Conservation (phyloP, 2,113 vertebrate genomes). For the Misgurnus anguillicaudatus region DNA sequence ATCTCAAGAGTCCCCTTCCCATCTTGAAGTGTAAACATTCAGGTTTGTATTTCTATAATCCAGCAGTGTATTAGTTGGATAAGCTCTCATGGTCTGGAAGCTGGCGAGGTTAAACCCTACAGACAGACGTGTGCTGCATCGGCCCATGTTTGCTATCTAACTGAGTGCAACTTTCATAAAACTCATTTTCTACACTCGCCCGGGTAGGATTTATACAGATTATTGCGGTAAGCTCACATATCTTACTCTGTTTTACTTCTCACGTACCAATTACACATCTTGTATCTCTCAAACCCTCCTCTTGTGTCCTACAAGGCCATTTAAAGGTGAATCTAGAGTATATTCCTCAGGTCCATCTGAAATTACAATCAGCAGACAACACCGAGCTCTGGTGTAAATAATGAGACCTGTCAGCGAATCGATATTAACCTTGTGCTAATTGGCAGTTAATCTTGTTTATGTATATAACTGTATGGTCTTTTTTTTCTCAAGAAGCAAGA, state of each 20-base stretch:
- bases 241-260: not conserved
- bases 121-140: not conserved
- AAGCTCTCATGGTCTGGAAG: slow-evolving; percentile 3
- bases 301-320: not conserved
- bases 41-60: slow-evolving; percentile 29
- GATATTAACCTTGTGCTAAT: slow-evolving; percentile 24
- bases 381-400: slow-evolving; percentile 25
- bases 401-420: not conserved
- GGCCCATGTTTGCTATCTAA: not conserved
- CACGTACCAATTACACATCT: not conserved
- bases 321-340: not conserved
- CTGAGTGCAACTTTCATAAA: not conserved
- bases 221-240: not conserved
- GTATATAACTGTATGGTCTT: not conserved
- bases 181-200: slow-evolving; percentile 12
- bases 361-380: not conserved
- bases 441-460: slow-evolving; percentile 33
- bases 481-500: too few relatives aligned
- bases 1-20: slow-evolving; percentile 19
- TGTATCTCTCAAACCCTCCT: not conserved
- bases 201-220: not conserved
- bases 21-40: slow-evolving; percentile 8
- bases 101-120: too few relatives aligned
- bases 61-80: slow-evolving; percentile 26
- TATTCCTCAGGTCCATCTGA: not conserved